Percentiles rank a stretch among this genome's conserved stretches.
Conservation (phyloP, 2,888 invertebrate species). For the Oscheius sp. region DNA sequence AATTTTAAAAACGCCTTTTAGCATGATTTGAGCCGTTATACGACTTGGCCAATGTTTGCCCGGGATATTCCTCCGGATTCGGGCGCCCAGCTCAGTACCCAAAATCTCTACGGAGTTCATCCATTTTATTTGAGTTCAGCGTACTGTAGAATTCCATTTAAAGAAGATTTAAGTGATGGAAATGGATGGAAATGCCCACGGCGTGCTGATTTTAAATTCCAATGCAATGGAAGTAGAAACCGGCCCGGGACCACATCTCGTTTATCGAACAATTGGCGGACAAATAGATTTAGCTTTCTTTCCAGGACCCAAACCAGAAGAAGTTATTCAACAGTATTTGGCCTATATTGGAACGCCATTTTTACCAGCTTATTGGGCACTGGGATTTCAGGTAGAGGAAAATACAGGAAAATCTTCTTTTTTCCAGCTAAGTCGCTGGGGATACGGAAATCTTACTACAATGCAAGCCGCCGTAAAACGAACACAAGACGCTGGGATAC, state of each 20-base stretch:
- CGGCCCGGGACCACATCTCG: constrained; percentile 76
- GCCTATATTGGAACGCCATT: constrained; percentile 67
- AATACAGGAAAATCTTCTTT: too few species aligned
- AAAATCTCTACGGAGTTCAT: constrained; percentile 69
- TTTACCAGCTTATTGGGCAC: constrained; percentile 72
- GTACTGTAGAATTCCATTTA: background rate
- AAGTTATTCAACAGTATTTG: constrained; percentile 73
- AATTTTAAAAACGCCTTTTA: constrained; percentile 38
- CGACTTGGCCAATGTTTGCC: constrained; percentile 66
- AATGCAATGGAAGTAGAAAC: constrained; percentile 70
- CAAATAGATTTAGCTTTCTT: constrained; percentile 73
- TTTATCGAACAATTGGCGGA: constrained; percentile 79
- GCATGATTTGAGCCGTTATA: constrained; percentile 64
- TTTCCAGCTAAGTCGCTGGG: constrained; percentile 61
- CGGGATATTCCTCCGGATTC: constrained; percentile 64
- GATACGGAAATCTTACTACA: constrained; percentile 60
- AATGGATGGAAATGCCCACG: constrained; percentile 67
- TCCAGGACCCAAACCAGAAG: constrained; percentile 73
- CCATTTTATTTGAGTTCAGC: constrained; percentile 63
- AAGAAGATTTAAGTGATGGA: constrained; percentile 50
- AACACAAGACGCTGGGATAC: constrained; percentile 60
- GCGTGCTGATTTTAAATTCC: constrained; percentile 69
- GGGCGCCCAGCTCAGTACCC: constrained; percentile 43
- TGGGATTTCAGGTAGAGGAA: constrained; percentile 65
- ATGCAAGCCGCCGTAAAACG: constrained; percentile 61